These are phyloP conservation scores for Umimayanthus kanabou DNA, from an alignment of 92 coral and sea anemone species.

Conservation along the genomic window DNA sequence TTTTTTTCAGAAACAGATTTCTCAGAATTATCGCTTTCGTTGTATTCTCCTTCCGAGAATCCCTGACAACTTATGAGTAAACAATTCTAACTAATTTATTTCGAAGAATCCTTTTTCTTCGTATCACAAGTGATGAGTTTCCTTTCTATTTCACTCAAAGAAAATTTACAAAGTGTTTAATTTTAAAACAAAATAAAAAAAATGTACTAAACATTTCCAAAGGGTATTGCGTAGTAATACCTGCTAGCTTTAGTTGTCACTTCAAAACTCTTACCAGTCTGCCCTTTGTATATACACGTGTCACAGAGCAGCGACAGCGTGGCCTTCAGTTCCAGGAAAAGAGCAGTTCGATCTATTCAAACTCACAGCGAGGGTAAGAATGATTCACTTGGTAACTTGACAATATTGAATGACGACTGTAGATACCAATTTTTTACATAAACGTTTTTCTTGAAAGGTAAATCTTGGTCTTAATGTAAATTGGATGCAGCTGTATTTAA, in stretches of 20 bases:
- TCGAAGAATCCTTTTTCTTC: too few relatives aligned
- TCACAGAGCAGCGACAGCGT: neutral
- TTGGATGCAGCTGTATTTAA: too few relatives aligned
- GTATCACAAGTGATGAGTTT: too few relatives aligned
- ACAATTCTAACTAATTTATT: too few relatives aligned
- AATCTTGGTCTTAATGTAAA: too few relatives aligned
- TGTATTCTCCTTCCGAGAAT: neutral
- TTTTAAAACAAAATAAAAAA: neutral
- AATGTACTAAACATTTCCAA: neutral
- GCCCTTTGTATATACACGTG: neutral
- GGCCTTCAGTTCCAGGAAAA: conserved; percentile 1
- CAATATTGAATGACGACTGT: too few relatives aligned
- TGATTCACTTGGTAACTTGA: too few relatives aligned
- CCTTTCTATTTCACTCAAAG: too few relatives aligned
- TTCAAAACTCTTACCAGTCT: neutral
- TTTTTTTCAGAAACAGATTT: too few relatives aligned
- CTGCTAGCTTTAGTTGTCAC: neutral
- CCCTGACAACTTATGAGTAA: neutral
- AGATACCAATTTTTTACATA: too few relatives aligned
- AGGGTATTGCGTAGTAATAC: neutral
- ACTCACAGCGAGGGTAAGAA: conserved; percentile 1
- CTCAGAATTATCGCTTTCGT: neutral
- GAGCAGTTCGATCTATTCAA: conserved; percentile 3
- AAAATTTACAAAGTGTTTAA: too few relatives aligned
- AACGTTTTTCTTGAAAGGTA: too few relatives aligned